phyloP scores from a whole-genome alignment of 2,797 vertebrate genomes.

The Bradypodion pumilum region DNA sequence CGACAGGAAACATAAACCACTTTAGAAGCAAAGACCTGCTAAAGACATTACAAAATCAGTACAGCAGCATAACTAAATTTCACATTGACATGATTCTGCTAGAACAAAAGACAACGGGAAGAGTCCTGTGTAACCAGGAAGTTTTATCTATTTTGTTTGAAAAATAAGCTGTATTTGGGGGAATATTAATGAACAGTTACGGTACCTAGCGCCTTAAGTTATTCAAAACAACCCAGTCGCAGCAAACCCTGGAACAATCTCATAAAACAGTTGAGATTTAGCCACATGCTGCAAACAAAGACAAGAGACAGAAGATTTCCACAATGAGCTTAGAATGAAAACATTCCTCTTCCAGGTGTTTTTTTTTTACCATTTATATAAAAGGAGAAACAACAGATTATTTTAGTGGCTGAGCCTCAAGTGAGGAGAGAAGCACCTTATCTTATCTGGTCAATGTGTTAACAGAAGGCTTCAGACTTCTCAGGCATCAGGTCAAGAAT shows the following conservation, averaged over 20 bases:
- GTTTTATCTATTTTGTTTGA: not conserved
- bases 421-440: not conserved
- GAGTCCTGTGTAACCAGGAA: not conserved
- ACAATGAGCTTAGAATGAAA: not conserved
- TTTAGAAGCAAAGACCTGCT: not conserved
- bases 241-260: not conserved
- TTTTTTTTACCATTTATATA: not conserved
- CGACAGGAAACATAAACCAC: not conserved
- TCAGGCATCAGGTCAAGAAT: slow-evolving; percentile 35
- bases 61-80: not conserved
- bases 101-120: not conserved
- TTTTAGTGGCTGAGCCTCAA: not conserved
- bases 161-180: not conserved
- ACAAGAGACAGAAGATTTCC: not conserved
- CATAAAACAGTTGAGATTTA: not conserved
- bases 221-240: not conserved
- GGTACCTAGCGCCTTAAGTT: not conserved
- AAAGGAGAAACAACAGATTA: not conserved
- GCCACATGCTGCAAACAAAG: not conserved
- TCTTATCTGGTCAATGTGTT: slow-evolving; percentile 29
- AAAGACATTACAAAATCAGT: not conserved
- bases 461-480: slow-evolving; percentile 26
- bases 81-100: not conserved
- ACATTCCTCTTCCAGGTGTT: not conserved
- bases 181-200: not conserved